Percentiles rank a stretch among this genome's conserved stretches.
phyloP scores from a whole-genome alignment of 2,113 vertebrate genomes.

The Podilymbus podiceps region DNA sequence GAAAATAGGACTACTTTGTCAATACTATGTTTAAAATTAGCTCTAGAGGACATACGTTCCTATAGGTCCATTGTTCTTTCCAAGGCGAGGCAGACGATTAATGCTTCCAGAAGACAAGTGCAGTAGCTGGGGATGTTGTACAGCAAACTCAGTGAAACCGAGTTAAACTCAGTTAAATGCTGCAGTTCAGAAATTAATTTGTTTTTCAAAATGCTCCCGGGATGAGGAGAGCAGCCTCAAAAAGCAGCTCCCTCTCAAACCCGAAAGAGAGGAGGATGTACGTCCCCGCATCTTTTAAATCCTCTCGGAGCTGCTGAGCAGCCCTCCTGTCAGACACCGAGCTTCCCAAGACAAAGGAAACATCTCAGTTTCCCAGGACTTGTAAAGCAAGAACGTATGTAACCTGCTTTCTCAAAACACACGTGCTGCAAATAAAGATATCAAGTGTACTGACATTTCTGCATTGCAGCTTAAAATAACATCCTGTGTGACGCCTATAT shows the following conservation, averaged over 20 bases:
- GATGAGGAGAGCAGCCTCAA: background rate
- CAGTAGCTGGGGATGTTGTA: background rate
- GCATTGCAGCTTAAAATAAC: conserved; percentile 61
- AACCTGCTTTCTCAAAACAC: conserved; percentile 51
- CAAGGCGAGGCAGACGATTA: background rate
- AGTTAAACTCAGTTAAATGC: background rate
- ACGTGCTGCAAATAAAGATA: conserved; percentile 65
- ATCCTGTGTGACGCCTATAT: conserved; percentile 56
- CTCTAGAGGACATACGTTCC: background rate
- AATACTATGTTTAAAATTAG: background rate
- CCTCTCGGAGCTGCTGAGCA: background rate
- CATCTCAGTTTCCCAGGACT: background rate
- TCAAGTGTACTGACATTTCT: conserved; percentile 57
- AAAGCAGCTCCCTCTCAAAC: background rate
- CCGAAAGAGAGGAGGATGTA: background rate
- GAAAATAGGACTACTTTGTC: background rate
- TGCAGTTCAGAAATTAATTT: background rate
- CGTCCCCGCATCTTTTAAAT: background rate
- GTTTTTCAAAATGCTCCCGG: background rate
- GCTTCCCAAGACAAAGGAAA: conserved; percentile 27
- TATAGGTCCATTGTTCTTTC: background rate
- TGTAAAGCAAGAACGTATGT: background rate
- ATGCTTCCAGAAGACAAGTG: background rate
- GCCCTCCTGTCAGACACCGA: background rate
- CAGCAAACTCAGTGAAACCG: background rate